These are phyloP conservation scores for Clarias platycephalus DNA, from an alignment of 2,797 vertebrate species.

Conservation along the genomic window DNA sequence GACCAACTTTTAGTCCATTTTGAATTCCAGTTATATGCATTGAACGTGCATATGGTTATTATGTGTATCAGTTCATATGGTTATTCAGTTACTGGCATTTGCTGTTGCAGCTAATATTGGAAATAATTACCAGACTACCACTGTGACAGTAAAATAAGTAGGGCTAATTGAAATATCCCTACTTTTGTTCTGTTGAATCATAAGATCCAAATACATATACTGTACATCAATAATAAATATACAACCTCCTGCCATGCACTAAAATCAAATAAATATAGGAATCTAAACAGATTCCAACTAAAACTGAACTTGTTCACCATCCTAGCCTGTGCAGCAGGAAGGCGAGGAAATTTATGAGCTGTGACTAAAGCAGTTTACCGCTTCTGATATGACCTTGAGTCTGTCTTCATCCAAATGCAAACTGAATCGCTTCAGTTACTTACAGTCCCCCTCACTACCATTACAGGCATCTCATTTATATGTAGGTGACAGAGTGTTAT, in stretches of 20 bases:
- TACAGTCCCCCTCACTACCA: slow-evolving; percentile 39
- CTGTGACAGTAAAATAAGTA: background rate
- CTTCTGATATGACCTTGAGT: slow-evolving; percentile 56
- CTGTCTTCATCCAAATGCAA: slow-evolving; percentile 53
- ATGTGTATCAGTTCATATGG: background rate
- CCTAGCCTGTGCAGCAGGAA: slow-evolving; percentile 52
- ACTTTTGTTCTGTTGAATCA: background rate
- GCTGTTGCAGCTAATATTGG: background rate
- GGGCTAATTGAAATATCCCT: background rate
- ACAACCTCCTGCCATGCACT: slow-evolving; percentile 56
- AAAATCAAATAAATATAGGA: slow-evolving; percentile 60
- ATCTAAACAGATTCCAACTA: slow-evolving; percentile 58
- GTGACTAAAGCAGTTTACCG: slow-evolving; percentile 52
- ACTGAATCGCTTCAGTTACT: slow-evolving; percentile 50
- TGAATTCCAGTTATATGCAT: background rate
- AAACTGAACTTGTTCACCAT: slow-evolving; percentile 54
- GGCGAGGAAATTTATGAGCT: slow-evolving; percentile 59
- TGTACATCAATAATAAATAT: slow-evolving; percentile 52
- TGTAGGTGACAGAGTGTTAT: slow-evolving; percentile 36
- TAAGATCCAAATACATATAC: background rate
- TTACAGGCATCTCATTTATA: slow-evolving; percentile 44
- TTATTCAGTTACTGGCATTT: background rate
- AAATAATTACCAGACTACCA: background rate
- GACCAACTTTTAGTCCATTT: background rate
- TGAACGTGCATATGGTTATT: background rate